Evolutionary conservation across 2,888 invertebrate species (phyloP), one percentile per base, ranked within the genome.

Genomic region (Antheraea yamamai): DNA sequence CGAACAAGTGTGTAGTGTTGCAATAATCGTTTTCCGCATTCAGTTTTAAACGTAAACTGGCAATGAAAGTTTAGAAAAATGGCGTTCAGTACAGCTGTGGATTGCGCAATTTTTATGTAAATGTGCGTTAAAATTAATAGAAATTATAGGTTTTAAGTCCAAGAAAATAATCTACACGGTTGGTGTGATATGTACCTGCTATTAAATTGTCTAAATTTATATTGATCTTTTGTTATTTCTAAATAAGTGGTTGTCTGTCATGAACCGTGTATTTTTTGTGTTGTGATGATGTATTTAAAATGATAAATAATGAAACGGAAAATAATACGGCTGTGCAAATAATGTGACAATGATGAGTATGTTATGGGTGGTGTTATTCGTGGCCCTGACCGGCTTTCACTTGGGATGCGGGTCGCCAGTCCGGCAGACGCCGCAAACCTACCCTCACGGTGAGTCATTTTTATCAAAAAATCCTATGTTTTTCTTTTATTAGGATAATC

Each of bases 71-170:
- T 84, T 84, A 87, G 85, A 91, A 94, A 93, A 93, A 94, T 94
- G 92, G 94, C 94, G 95, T 93, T 93, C 89, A 86, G 84, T 92
- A 92, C 93, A 94, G 94, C 93, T 94, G 94, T 90, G 89, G 93
- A 92, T 94, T 95, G 95, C 95, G 95, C 95, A 95, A 95, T 94
- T 94, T 94, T 89, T 88, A 91, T 91, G 90, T 94, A 94, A 94
- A 93, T 92, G 89, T 91, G 88, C 89, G 88, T 87, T 85, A 90
- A 92, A 90, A 89, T 87, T 88, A 86, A 82, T 87, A 84, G 81
- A 82, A 88, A 88, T 87, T 85, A 83, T 82, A 87, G 86, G 82
- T 85, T 89, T 84, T 84, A 87, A 87, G 88, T 87, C 84, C 83
- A 88, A 83, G 81, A 88, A 88, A 85, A 87, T 85, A 75, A 81